Evolutionary conservation across 2,888 invertebrate genomes (phyloP).

Genomic region (Lagria hirta): DNA sequence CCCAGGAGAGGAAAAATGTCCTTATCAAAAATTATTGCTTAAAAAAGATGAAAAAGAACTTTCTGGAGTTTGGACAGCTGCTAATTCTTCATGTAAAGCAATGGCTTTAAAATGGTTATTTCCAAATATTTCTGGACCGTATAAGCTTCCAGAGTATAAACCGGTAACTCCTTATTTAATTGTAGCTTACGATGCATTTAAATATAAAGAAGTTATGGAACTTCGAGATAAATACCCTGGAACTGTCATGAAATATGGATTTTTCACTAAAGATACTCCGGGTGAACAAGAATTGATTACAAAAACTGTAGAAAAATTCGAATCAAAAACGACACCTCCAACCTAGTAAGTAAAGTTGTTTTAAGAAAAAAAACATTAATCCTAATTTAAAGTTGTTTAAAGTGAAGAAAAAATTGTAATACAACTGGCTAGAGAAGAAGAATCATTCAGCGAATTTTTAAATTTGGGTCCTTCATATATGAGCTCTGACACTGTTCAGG

Average conservation of each 20-base stretch:
- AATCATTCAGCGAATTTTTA: constrained; percentile 64
- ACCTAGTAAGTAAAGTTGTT: constrained; percentile 54
- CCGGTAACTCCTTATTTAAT: constrained; percentile 67
- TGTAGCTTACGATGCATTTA: constrained; percentile 69
- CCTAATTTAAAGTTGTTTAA: constrained; percentile 33
- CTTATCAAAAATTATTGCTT: constrained; percentile 33
- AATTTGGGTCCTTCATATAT: constrained; percentile 69
- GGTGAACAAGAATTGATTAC: constrained; percentile 63
- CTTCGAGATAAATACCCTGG: constrained; percentile 56
- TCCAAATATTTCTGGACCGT: constrained; percentile 56
- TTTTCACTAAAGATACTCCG: constrained; percentile 66
- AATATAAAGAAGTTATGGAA: constrained; percentile 63
- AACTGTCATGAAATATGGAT: constrained; percentile 67
- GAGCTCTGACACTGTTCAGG: constrained; percentile 66
- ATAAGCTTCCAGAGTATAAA: constrained; percentile 61
- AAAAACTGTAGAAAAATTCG: constrained; percentile 65
- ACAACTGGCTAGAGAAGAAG: constrained; percentile 65
- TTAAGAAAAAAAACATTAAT: background rate
- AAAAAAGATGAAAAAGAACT: constrained; percentile 30
- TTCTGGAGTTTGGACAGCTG: constrained; percentile 54
- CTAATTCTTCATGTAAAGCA: constrained; percentile 49
- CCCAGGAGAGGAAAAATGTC: constrained; percentile 45
- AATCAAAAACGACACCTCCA: constrained; percentile 56
- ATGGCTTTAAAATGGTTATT: constrained; percentile 52
- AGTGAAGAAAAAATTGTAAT: constrained; percentile 71